A percentile compares a stretch with the other conserved stretches of the same genome.
phyloP scores from a whole-genome alignment of 2,113 vertebrate genomes.

The Apistogramma diplotaenia region DNA sequence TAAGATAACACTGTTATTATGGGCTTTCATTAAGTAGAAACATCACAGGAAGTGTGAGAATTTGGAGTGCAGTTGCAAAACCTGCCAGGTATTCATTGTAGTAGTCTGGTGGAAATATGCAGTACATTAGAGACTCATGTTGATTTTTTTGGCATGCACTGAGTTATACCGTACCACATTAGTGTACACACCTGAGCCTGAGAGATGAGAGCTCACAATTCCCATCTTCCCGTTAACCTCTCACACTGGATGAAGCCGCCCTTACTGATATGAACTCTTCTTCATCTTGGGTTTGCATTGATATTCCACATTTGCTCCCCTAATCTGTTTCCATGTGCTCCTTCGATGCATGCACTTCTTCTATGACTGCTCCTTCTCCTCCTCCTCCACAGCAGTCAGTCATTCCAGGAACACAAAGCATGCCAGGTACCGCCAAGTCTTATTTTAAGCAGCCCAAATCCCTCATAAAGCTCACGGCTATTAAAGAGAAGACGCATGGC shows the following conservation, averaged over 20 bases:
- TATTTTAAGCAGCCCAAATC: conserved; percentile 29
- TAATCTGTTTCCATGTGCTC: conserved; percentile 19
- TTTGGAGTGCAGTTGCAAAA: not conserved
- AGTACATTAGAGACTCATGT: not conserved
- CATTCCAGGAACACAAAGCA: not conserved
- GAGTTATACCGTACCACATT: conserved; percentile 26
- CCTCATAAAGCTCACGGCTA: conserved; percentile 44
- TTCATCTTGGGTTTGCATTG: not conserved
- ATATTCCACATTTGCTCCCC: conserved; percentile 30
- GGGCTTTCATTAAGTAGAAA: not conserved
- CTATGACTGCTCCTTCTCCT: not conserved
- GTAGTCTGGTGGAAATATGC: not conserved
- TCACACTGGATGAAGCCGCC: not conserved
- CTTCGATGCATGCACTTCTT: not conserved
- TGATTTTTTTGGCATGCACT: not conserved
- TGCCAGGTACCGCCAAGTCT: conserved; percentile 32
- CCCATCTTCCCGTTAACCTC: not conserved
- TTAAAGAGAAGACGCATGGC: conserved; percentile 36
- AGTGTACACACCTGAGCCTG: not conserved
- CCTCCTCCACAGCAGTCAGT: conserved; percentile 1
- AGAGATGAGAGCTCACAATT: not conserved
- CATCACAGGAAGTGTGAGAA: not conserved
- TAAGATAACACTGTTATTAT: not conserved
- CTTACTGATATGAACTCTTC: not conserved
- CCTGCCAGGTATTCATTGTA: not conserved